Conservation (phyloP, 2,888 invertebrate species). For the Drymonia ruficornis region DNA sequence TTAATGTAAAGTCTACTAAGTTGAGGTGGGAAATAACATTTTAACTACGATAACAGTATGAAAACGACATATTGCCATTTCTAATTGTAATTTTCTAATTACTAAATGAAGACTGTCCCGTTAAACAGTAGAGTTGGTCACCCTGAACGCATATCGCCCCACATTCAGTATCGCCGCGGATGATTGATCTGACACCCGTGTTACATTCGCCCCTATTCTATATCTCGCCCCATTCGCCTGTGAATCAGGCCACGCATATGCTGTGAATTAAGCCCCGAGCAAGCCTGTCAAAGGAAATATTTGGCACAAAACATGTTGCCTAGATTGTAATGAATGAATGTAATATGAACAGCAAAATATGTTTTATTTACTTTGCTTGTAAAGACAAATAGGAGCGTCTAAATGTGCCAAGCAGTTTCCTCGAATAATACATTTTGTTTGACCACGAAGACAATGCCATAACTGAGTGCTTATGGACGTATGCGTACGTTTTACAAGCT, state of each 20-base stretch:
- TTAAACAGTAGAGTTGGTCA: neutral
- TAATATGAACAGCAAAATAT: neutral
- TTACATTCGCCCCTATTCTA: conserved; percentile 1
- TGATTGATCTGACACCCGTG: conserved; percentile 9
- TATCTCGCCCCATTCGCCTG: neutral
- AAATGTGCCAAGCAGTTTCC: no score
- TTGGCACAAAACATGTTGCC: neutral
- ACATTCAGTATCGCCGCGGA: conserved; percentile 1
- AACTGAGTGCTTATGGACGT: no score
- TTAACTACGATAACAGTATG: no score
- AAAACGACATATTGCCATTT: no score
- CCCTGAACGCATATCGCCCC: conserved; percentile 3
- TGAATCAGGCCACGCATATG: neutral
- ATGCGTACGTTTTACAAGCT: no score
- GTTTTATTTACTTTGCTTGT: neutral
- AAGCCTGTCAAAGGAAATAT: neutral
- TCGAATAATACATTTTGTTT: no score
- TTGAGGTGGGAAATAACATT: no score
- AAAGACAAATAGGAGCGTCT: no score
- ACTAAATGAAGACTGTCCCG: neutral
- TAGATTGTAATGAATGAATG: conserved; percentile 1
- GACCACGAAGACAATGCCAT: no score
- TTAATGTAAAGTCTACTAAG: no score
- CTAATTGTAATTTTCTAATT: no score
- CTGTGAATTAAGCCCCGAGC: neutral